Base-by-base conservation (phyloP, 92 coral and sea anemone species). In the Paramuricea clavata region DNA sequence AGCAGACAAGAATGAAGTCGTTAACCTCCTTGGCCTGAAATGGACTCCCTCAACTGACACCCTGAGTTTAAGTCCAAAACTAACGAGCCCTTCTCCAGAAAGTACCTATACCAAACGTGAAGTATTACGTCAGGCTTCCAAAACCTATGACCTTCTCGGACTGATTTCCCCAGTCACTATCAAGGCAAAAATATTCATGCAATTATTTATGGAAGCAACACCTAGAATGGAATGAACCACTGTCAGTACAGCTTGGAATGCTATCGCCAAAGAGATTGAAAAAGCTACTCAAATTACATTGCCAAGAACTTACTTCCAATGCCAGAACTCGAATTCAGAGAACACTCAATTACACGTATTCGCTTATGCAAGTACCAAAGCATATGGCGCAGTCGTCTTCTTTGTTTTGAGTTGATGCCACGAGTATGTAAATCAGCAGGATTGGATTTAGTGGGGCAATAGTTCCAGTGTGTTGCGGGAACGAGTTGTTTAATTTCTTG, bases 21-120 rank as follows among this genome's bases (percentile, higher is more conserved):
- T 77, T n/a, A 77, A 77, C 68, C 13, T 77, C 15, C 82, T 77
- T 49, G 69, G 82, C 36, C 62, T 77, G 7, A 25, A 12, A 26
- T 77, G 68, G 82, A 26, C 41, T 68, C 36, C 65, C 43, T 2
- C 60, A 25, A 42, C 30, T 21, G 70, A 52, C 47, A 52, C 67
- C 26, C 49, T 78, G 67, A 5, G 10, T n/a, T 47, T 78, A 9
- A 43, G 34, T 54, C 84, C 25, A 34, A 54, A 16, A 54, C 3
- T 16, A 8, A 21, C 13, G 9, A 21, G n/a, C 13, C 25, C 25
- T 54, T 12, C 62, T 9, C 13, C 62, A 9, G 13, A 8, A 2
- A 5, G 4, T 12, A 5, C 23, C 62, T 3, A 3, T 21, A 54
- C 62, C 21, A 54, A 54, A 54, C n/a, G 62, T 16, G 25, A 54